phyloP scores from a whole-genome alignment of 2,797 vertebrate species.

The Darevskia nairensis region DNA sequence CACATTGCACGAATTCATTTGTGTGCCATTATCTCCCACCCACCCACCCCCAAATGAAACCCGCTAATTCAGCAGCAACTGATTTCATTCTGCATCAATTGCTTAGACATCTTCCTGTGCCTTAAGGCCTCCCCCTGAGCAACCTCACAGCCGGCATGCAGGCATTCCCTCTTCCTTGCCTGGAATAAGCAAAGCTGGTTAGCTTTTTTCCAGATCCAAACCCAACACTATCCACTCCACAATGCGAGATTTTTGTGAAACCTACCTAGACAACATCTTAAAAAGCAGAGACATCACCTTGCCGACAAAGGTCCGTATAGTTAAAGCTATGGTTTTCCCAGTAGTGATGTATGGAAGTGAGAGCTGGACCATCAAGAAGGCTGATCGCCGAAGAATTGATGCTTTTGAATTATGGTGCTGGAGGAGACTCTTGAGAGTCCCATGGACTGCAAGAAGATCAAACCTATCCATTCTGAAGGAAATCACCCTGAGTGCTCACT shows the following conservation, averaged over 20 bases:
- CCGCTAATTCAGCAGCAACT: background rate
- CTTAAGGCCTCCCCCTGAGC: background rate
- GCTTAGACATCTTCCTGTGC: background rate
- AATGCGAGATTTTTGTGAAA: background rate
- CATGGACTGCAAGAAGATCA: too few relatives aligned
- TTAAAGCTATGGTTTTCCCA: too few relatives aligned
- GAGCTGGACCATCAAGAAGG: too few relatives aligned
- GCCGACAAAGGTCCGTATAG: too few relatives aligned
- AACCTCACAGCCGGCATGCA: background rate
- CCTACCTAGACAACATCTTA: too few relatives aligned
- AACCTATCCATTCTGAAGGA: too few relatives aligned
- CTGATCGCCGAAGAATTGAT: too few relatives aligned
- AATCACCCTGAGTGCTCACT: too few relatives aligned
- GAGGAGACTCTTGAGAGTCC: too few relatives aligned
- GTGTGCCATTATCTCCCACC: background rate
- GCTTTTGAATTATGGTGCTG: too few relatives aligned
- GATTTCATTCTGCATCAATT: slow-evolving; percentile 6
- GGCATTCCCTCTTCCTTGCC: background rate
- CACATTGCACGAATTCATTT: background rate
- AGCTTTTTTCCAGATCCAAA: background rate
- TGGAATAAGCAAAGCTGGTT: background rate
- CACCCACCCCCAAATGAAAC: background rate
- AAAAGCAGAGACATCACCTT: too few relatives aligned
- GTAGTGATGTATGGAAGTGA: too few relatives aligned
- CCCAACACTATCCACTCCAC: background rate